Evolutionary conservation across 35 echinoderm and acorn worm species (phyloP), one percentile per base, ranked within the genome.

Genomic region (Chiridota heheva): DNA sequence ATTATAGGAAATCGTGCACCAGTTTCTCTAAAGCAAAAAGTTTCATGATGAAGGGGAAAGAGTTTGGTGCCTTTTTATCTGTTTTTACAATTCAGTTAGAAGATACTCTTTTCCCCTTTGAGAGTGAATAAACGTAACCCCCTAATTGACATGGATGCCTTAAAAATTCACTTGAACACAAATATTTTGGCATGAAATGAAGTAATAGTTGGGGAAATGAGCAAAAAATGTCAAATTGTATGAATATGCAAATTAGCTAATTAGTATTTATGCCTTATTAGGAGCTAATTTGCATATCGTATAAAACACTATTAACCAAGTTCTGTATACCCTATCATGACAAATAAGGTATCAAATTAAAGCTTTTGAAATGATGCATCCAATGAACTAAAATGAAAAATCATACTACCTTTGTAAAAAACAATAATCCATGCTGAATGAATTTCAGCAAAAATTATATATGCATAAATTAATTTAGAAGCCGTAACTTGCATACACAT

Each of bases 211-310:
- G 8, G n/a, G n/a, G n/a, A 12, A 12, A n/a, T 12, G n/a, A 8
- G 8, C 47, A 51, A 12, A 12, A 51, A 51, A 12, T 12, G 8
- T 51, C 47, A 51, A 12, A 51, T 12, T 12, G 8, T 12, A 12
- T n/a, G 47, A 12, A 51, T 51, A 51, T 51, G 47, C 47, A 51
- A 51, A 51, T 51, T 51, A 51, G 47, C 47, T 51, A 51, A 51
- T 51, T 51, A n/a, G n/a, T 51, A n/a, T 51, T 12, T 51, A n/a
- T n/a, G n/a, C n/a, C 8, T 12, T 51, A 12, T 12, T 12, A 8
- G 8, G n/a, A 8, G 8, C 8, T 51, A 51, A 51, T 51, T 51
- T 51, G 47, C 47, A 51, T 51, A 51, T 12, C n/a, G 8, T 12
- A 51, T 12, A 12, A 12, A 12, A 12, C 8, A n/a, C 47, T n/a